Conservation (phyloP, 2,888 invertebrate genomes). For the Ryuthela nishihirai region DNA sequence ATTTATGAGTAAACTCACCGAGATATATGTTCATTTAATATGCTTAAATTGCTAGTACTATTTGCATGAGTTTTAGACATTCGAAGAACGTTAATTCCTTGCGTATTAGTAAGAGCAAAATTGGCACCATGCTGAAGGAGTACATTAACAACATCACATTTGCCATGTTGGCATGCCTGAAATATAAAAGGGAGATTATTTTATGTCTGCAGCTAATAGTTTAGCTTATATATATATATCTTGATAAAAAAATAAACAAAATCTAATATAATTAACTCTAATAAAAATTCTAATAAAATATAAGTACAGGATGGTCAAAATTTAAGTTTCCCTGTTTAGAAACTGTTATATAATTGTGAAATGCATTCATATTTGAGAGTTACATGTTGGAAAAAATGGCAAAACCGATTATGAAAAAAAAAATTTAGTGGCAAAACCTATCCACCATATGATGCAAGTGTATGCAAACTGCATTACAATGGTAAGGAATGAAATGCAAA, state of each 20-base stretch:
- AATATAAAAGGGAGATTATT: neutral
- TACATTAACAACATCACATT: slow-evolving; percentile 46
- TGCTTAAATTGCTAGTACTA: slow-evolving; percentile 44
- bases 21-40: slow-evolving; percentile 46
- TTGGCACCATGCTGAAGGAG: slow-evolving; percentile 49
- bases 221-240: no score
- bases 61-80: slow-evolving; percentile 44
- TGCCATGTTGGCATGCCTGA: slow-evolving; percentile 48
- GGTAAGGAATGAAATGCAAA: no score
- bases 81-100: slow-evolving; percentile 46
- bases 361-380: no score
- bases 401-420: no score
- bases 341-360: no score
- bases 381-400: no score
- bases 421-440: no score
- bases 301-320: no score
- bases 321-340: no score
- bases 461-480: no score
- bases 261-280: neutral
- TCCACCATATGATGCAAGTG: no score
- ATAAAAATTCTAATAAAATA: neutral
- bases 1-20: slow-evolving; percentile 46
- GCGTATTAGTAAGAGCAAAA: slow-evolving; percentile 45
- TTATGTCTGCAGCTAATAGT: neutral
- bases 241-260: neutral